These are phyloP conservation scores for Scalopus aquaticus DNA, from an alignment of 2,113 vertebrate genomes.

Conservation along the genomic window DNA sequence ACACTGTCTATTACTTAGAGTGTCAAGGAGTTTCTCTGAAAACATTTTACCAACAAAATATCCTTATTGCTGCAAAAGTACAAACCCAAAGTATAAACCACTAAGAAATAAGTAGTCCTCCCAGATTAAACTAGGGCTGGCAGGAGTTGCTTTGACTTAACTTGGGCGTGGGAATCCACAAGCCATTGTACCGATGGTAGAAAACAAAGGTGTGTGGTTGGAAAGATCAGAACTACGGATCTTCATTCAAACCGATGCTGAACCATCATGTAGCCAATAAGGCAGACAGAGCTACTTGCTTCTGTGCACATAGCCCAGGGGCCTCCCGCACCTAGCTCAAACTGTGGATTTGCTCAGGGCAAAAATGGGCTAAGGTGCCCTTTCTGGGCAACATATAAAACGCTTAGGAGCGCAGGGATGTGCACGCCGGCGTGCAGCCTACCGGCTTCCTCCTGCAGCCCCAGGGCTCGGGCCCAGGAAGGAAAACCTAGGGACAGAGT, in stretches of 20 bases:
- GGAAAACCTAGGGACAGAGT: not conserved
- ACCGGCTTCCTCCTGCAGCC: not conserved
- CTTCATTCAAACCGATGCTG: not conserved
- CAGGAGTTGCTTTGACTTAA: conserved; percentile 11
- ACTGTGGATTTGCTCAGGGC: too few relatives aligned
- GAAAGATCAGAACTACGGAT: not conserved
- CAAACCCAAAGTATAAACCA: not conserved
- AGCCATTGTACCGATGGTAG: not conserved
- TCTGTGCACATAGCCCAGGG: too few relatives aligned
- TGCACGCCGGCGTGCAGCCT: too few relatives aligned
- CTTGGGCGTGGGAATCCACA: not conserved
- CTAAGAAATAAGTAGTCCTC: not conserved
- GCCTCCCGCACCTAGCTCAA: too few relatives aligned
- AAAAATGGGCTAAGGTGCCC: too few relatives aligned
- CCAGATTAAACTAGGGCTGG: not conserved
- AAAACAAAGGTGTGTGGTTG: not conserved
- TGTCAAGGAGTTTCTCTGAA: not conserved
- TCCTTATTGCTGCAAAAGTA: not conserved
- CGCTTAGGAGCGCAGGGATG: too few relatives aligned
- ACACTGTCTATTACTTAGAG: not conserved
- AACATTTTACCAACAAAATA: not conserved
- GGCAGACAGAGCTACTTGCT: too few relatives aligned
- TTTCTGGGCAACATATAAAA: too few relatives aligned
- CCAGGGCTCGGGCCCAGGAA: not conserved
- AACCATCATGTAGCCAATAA: too few relatives aligned